A percentile compares a stretch with the other conserved stretches of the same genome.
Conservation (phyloP, 1,140 invertebrate species). For the Asobara japonica region DNA sequence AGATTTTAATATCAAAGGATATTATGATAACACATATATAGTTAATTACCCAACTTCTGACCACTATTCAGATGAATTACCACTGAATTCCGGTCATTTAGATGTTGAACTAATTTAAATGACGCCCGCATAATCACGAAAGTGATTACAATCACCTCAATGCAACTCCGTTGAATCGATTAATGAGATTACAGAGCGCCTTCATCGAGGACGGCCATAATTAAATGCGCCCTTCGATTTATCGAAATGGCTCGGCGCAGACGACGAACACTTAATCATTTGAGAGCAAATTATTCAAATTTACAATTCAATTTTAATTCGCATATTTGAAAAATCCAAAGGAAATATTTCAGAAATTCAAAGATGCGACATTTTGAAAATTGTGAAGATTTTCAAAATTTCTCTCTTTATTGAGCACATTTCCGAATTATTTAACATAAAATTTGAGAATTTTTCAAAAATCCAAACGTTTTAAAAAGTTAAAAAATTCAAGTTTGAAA, state of each 20-base stretch:
- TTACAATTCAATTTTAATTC: not conserved
- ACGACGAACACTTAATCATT: not conserved
- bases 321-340: not conserved
- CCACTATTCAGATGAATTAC: not conserved
- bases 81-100: not conserved
- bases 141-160: constrained; percentile 13
- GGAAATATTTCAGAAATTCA: too few relatives aligned
- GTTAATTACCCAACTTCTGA: not conserved
- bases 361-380: too few relatives aligned
- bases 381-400: too few relatives aligned
- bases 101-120: constrained; percentile 14
- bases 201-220: constrained; percentile 5
- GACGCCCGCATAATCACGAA: constrained; percentile 15
- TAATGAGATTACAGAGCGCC: constrained; percentile 9
- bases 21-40: not conserved
- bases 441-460: too few relatives aligned
- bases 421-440: too few relatives aligned
- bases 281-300: not conserved
- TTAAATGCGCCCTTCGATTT: not conserved
- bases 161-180: constrained; percentile 12
- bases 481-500: too few relatives aligned
- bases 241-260: not conserved
- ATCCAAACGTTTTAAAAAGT: too few relatives aligned
- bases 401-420: too few relatives aligned
- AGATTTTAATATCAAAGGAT: too few relatives aligned